Conservation (phyloP, 2,113 vertebrate genomes). For the cat (Felis catus) region DNA sequence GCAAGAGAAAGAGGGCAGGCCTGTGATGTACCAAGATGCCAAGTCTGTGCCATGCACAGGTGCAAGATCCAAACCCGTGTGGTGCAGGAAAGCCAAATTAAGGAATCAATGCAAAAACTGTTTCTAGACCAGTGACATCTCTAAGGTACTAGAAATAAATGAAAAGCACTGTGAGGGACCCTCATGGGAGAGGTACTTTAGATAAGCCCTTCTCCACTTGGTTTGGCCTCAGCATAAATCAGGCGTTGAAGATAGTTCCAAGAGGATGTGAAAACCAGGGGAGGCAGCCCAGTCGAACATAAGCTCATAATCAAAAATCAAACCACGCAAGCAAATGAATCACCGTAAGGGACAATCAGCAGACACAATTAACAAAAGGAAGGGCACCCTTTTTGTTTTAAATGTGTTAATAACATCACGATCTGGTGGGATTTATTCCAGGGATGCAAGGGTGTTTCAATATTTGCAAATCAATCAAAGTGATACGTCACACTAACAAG, state of each 20-base stretch:
- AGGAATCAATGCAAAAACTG: not conserved
- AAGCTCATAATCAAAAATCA: not conserved
- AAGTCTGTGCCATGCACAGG: fast-evolving
- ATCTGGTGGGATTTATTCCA: not conserved
- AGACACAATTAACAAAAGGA: not conserved
- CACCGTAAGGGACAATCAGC: not conserved
- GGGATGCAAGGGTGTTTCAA: not conserved
- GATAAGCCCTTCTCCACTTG: not conserved
- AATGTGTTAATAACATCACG: not conserved
- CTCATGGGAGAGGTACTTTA: fast-evolving
- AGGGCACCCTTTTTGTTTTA: not conserved
- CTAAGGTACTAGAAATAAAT: not conserved
- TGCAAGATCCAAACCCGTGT: not conserved
- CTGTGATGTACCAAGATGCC: fast-evolving
- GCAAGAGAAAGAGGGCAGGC: fast-evolving
- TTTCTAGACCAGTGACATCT: not conserved
- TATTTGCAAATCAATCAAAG: not conserved
- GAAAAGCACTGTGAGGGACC: not conserved
- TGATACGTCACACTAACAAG: not conserved
- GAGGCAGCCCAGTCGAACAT: not conserved
- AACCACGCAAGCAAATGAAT: not conserved
- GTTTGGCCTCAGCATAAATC: not conserved
- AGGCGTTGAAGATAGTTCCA: not conserved
- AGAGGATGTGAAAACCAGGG: not conserved
- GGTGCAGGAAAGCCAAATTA: not conserved